phyloP scores from a whole-genome alignment of 2,888 invertebrate species.

The Chaitophorus viminalis region DNA sequence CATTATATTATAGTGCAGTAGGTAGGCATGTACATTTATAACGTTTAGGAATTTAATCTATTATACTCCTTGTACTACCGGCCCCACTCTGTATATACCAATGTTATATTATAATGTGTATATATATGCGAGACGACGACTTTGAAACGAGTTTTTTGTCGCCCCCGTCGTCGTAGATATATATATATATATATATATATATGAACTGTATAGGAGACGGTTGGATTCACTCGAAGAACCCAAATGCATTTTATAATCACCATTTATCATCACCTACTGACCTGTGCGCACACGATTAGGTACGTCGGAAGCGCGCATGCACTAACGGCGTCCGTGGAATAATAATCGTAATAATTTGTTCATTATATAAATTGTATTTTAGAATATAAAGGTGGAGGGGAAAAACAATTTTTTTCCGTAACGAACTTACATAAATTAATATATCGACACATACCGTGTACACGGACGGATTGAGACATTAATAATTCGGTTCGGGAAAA shows the following conservation, averaged over 20 bases:
- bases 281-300: neutral
- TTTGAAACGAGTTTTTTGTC: neutral
- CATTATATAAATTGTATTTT: no score
- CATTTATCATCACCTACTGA: neutral
- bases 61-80: neutral
- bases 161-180: neutral
- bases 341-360: no score
- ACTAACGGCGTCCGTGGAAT: neutral
- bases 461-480: no score
- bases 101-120: neutral
- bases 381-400: no score
- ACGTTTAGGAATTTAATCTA: conserved; percentile 6
- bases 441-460: no score
- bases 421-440: no score
- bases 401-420: no score
- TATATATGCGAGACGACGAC: neutral
- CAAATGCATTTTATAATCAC: neutral
- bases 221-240: neutral
- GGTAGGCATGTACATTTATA: neutral
- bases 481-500: no score
- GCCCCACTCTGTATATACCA: no score
- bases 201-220: no score
- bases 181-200: no score
- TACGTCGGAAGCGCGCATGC: neutral
- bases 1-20: no score